These are phyloP conservation scores for Clamator glandarius DNA, from an alignment of 2,797 vertebrate species.

Conservation along the genomic window DNA sequence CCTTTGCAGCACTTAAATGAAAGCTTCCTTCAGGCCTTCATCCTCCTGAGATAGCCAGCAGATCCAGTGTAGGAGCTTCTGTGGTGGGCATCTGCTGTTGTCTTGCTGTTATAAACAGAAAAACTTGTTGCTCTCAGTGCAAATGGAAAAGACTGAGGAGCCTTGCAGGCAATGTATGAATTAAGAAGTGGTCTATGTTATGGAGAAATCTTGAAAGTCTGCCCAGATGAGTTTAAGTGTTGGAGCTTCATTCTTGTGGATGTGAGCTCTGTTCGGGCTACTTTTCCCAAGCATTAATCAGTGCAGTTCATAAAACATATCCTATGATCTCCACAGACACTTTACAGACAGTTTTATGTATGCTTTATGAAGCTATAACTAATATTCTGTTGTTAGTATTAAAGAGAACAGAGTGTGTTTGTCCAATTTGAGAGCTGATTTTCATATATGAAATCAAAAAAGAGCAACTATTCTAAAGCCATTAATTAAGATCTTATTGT, in stretches of 20 bases:
- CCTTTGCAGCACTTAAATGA: neutral
- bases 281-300: neutral
- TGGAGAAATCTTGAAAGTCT: neutral
- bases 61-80: neutral
- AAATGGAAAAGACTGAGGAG: neutral
- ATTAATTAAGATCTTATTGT: neutral
- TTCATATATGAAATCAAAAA: neutral
- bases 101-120: neutral
- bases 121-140: neutral
- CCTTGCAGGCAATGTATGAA: rapidly evolving
- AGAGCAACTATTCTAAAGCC: neutral
- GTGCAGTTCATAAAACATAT: neutral
- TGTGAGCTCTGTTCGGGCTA: neutral
- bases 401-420: neutral
- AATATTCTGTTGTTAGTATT: neutral
- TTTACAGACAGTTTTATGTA: neutral
- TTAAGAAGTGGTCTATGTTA: neutral
- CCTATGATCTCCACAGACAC: neutral
- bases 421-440: neutral
- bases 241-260: neutral
- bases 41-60: neutral
- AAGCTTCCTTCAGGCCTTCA: neutral
- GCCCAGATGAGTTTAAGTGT: neutral
- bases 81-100: neutral
- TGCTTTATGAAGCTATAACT: neutral